Evolutionary conservation across 2,113 vertebrate genomes (phyloP), one percentile per base, ranked within the genome.

Genomic region (Prinia subflava): DNA sequence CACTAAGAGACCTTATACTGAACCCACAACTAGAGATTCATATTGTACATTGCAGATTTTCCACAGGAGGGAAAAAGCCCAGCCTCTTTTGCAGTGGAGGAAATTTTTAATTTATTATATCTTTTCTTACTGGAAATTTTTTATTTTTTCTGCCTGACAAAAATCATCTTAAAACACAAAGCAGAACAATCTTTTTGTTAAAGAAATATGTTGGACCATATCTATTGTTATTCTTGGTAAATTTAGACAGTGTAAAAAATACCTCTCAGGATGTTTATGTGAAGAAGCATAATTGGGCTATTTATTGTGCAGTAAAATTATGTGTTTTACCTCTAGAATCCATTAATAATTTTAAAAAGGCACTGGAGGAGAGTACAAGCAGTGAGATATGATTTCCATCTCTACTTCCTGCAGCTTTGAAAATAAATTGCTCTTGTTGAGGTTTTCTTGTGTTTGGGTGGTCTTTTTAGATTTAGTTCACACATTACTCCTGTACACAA

Each of bases 101-200:
- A 39, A 39, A 39, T 39, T 39, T 39, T 39, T 39, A 39, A 39
- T 39, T 39, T 39, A 9, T 39, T 39, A 39, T 39, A 10, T 39
- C 39, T 39, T 22, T 55, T 73, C 23, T 49, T 46, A 11, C 5
- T 52, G 57, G 46, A 75, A 65, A 37, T 67, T 24, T 46, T 57
- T 39, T 50, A 0, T 62, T 4, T 5, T 64, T 69, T 65, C 42
- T 83, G 44, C 30, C 10, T 35, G 15, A 9, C 9, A n/a, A 33
- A 69, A 56, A 57, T 4, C 0, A 2, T 19, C 8, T 28, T 31
- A 60, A 60, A 77, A 70, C 53, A 19, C 11, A 50, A 77, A 62
- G 3, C 4, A 77, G 20, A 82, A 19, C 2, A 63, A 31, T 13
- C 0, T 1, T 24, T 69, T 35, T 2, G 7, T 71, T 50, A 25